Evolutionary conservation across 2,888 invertebrate genomes (phyloP).

Genomic region (Archips crataeganus): DNA sequence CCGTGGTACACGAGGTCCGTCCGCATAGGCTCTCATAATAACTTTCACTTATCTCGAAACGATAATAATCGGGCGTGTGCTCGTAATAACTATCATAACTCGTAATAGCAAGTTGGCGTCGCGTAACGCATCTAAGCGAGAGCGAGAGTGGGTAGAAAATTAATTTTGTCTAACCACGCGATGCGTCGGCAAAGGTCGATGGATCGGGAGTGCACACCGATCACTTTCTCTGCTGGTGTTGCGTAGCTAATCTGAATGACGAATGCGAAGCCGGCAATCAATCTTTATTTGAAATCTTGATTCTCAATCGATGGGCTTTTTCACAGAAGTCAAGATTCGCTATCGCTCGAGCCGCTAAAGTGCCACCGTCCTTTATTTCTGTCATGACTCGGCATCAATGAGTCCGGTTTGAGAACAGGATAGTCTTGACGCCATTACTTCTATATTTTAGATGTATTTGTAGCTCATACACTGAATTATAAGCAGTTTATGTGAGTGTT

Average conservation of each 20-base stretch:
- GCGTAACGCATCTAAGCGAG: constrained; percentile 63
- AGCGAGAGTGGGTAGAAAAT: constrained; percentile 77
- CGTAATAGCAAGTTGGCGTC: constrained; percentile 56
- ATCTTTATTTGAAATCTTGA: constrained; percentile 37
- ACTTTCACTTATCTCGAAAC: constrained; percentile 74
- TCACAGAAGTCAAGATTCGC: constrained; percentile 29
- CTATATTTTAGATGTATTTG: constrained; percentile 14
- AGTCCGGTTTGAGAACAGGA: constrained; percentile 4
- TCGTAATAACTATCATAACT: constrained; percentile 70
- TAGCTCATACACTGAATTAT: neutral
- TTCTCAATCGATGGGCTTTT: constrained; percentile 26
- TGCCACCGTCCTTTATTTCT: constrained; percentile 37
- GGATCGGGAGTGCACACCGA: constrained; percentile 59
- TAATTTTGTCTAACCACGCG: constrained; percentile 79
- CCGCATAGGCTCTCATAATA: constrained; percentile 58
- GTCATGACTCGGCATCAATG: constrained; percentile 29
- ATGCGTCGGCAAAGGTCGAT: constrained; percentile 67
- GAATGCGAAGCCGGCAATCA: constrained; percentile 26
- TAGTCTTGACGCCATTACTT: constrained; percentile 14
- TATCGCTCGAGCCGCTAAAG: constrained; percentile 22
- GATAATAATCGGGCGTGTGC: constrained; percentile 67
- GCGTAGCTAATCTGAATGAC: constrained; percentile 35
- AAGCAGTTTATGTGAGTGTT: neutral
- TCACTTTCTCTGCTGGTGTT: constrained; percentile 62
- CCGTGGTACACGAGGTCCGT: constrained; percentile 35